A percentile compares a stretch with the other conserved stretches of the same genome.
phyloP scores from a whole-genome alignment of 2,113 vertebrate genomes.

The Cichladusa arquata region DNA sequence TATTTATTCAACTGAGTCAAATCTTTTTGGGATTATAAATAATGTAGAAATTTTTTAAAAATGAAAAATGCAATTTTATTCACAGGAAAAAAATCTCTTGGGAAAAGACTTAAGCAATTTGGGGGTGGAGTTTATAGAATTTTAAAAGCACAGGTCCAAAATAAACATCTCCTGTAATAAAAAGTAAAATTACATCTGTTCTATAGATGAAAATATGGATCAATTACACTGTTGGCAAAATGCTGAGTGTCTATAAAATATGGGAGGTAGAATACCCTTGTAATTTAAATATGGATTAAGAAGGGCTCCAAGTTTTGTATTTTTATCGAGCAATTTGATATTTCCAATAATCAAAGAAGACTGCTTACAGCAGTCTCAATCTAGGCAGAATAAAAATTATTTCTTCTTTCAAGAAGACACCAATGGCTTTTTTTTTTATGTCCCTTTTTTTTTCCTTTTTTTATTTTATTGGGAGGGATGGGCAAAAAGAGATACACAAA shows the following conservation, averaged over 20 bases:
- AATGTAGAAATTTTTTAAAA: background rate
- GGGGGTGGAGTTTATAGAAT: background rate
- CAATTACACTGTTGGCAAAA: background rate
- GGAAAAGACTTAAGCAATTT: background rate
- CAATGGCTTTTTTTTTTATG: background rate
- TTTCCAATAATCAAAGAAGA: slow-evolving; percentile 18
- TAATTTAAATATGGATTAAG: background rate
- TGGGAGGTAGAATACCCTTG: background rate
- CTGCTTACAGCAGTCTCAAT: background rate
- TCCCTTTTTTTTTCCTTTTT: background rate
- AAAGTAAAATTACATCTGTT: background rate
- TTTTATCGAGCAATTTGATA: background rate
- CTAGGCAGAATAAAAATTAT: background rate
- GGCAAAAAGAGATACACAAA: background rate
- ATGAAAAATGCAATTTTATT: background rate
- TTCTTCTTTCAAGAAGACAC: background rate
- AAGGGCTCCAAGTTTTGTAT: background rate
- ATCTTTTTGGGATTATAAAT: background rate
- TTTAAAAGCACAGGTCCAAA: background rate
- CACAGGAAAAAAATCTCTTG: background rate
- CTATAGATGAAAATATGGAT: slow-evolving; percentile 9
- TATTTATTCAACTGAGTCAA: background rate
- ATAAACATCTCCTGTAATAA: slow-evolving; percentile 13
- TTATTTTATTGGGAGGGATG: background rate
- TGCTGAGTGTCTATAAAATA: background rate